phyloP scores from a whole-genome alignment of 2,113 vertebrate species.

The Falco punctatus region DNA sequence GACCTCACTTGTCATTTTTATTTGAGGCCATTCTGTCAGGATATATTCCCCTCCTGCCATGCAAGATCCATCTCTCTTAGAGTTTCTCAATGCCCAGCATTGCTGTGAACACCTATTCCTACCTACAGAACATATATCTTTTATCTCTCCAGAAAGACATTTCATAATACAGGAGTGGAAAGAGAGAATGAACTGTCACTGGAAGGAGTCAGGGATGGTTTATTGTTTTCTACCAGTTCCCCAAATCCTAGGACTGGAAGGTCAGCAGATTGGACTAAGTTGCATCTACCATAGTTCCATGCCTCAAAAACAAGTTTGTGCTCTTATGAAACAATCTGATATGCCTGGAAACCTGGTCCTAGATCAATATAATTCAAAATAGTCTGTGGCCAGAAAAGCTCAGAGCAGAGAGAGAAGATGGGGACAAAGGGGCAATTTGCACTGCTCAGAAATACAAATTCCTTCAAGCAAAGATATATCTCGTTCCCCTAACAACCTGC shows the following conservation, averaged over 20 bases:
- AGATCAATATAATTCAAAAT: not conserved
- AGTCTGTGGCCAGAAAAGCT: not conserved
- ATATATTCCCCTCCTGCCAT: conserved; percentile 23
- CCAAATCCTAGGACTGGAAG: not conserved
- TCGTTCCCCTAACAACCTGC: not conserved
- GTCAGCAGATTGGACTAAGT: not conserved
- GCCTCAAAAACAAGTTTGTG: not conserved
- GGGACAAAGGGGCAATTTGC: not conserved
- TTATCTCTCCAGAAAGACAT: not conserved
- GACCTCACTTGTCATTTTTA: conserved; percentile 51
- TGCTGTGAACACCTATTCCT: conserved; percentile 16
- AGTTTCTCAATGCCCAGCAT: not conserved
- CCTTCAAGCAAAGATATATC: not conserved
- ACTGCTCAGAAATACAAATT: not conserved
- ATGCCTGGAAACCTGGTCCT: not conserved
- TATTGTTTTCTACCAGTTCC: conserved; percentile 14
- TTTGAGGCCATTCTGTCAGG: not conserved
- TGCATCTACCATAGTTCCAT: not conserved
- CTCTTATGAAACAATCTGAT: not conserved
- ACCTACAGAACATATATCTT: conserved; percentile 36
- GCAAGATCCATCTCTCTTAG: conserved; percentile 37
- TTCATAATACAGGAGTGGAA: conserved; percentile 16
- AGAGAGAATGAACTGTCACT: conserved; percentile 39
- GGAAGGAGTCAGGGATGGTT: conserved; percentile 21
- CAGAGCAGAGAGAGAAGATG: not conserved